These are phyloP conservation scores for Scelioninae gen. 1 DNA, from an alignment of 2,888 invertebrate genomes.

Conservation along the genomic window DNA sequence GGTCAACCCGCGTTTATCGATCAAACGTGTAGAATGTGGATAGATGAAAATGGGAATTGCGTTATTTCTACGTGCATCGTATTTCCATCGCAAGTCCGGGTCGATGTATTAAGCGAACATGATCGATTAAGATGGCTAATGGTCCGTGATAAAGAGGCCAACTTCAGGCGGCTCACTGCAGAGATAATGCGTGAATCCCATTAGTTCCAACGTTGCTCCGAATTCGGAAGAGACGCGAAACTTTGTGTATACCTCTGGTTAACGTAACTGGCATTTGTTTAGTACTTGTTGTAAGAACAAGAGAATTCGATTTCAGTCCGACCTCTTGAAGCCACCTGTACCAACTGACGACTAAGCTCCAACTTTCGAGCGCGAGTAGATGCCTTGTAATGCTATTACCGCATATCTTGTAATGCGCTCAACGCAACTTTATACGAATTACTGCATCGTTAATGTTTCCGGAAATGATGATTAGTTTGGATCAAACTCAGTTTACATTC, in stretches of 20 bases:
- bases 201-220: constrained; percentile 49
- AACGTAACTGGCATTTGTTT: constrained; percentile 55
- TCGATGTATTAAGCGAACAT: constrained; percentile 4
- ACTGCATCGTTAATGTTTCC: too few relatives aligned
- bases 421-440: constrained; percentile 12
- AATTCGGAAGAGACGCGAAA: constrained; percentile 50
- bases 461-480: too few relatives aligned
- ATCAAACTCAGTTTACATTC: too few relatives aligned
- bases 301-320: constrained; percentile 49
- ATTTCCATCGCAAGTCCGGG: too few relatives aligned
- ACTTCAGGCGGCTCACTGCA: constrained; percentile 32
- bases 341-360: constrained; percentile 35
- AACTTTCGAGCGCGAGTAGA: constrained; percentile 9
- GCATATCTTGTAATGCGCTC: constrained; percentile 42
- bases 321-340: constrained; percentile 57
- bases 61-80: constrained; percentile 22
- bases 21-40: constrained; percentile 35
- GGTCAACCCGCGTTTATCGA: constrained; percentile 43
- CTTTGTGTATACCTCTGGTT: constrained; percentile 33
- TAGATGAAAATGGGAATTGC: constrained; percentile 25
- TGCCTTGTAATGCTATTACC: constrained; percentile 43
- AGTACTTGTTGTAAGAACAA: constrained; percentile 41
- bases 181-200: constrained; percentile 60
- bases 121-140: constrained; percentile 60
- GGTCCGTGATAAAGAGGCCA: constrained; percentile 59